Conservation (phyloP, 1,140 invertebrate genomes). For the Acromyrmex heyeri region DNA sequence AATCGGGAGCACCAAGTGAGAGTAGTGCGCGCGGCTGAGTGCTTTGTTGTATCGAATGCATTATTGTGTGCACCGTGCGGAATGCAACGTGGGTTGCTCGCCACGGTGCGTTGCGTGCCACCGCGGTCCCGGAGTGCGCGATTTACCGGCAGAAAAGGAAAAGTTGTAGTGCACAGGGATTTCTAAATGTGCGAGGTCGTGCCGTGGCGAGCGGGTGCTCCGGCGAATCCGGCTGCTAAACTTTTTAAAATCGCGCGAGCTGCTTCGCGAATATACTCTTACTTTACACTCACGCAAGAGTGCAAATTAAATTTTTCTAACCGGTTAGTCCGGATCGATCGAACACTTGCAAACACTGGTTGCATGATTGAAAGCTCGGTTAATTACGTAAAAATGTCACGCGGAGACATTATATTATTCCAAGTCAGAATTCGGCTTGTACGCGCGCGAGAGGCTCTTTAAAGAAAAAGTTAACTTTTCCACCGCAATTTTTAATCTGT, state of each 20-base stretch:
- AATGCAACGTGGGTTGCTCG: conserved; percentile 22
- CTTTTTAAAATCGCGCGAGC: conserved; percentile 21
- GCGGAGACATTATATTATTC: conserved; percentile 4
- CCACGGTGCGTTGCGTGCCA: conserved; percentile 54
- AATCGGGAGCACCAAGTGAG: conserved; percentile 21
- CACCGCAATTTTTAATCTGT: conserved; percentile 45
- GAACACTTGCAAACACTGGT: background rate
- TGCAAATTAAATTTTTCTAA: conserved; percentile 53
- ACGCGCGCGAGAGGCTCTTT: background rate
- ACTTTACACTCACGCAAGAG: background rate
- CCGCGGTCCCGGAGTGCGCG: conserved; percentile 35
- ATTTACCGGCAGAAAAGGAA: conserved; percentile 55
- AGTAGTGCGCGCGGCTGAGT: conserved; percentile 25
- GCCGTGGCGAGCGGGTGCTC: conserved; percentile 26
- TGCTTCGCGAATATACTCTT: background rate
- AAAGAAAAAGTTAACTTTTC: conserved; percentile 18
- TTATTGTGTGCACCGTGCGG: background rate
- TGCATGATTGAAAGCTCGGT: background rate
- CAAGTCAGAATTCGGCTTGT: background rate
- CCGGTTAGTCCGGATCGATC: conserved; percentile 13
- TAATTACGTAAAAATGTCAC: conserved; percentile 43
- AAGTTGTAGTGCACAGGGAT: conserved; percentile 43
- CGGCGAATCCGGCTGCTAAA: background rate
- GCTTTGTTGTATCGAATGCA: conserved; percentile 42
- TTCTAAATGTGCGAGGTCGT: conserved; percentile 63